Evolutionary conservation across 2,113 vertebrate genomes (phyloP), one percentile per base, ranked within the genome.

Genomic region (Pan paniscus): DNA sequence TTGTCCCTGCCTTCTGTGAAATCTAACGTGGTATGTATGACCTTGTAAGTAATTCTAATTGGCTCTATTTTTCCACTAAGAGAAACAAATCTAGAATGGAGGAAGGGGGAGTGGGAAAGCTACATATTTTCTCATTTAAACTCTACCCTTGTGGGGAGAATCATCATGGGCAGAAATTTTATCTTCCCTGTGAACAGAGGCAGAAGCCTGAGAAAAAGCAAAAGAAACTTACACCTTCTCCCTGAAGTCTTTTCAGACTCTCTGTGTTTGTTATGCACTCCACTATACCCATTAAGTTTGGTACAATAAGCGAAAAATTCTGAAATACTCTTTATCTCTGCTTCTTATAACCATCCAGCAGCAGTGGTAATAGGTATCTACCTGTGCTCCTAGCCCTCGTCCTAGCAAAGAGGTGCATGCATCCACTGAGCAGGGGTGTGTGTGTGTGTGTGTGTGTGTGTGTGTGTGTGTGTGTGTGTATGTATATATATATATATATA

Each of bases 71-170:
- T 88, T 59, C 59, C 50, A 64, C 38, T 46, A 17, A 35, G 40
- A 83, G 43, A 94, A 93, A 9, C 43, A 94, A 73, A n/a, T 90
- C 35, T 93, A 73, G 46, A 79, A 90, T 94, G 25, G 23, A 48
- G 38, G n/a, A 5, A 22, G 17, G 27, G 14, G 46, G 75, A 16
- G 46, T 32, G 8, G 25, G 55, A 73, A 50, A 64, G 32, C n/a
- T 82, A 6, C 2, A 35, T 10, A 32, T 83, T 2, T 87, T 96
- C 59, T 94, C 27, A 76, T 82, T 86, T 67, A 93, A 90, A 82
- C 22, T 72, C 10, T 82, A 48, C 32, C 27, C 50, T 96, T 52
- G 38, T 83, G 11, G 12, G n/a, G 73, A 94, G 20, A 86, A 85
- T 61, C 57, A 46, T 48, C 55, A 50, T 32, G 43, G 75, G 9